Evolutionary conservation across 2,797 vertebrate genomes (phyloP), one percentile per base, ranked within the genome.

Genomic region (Hoplostethus mediterraneus): DNA sequence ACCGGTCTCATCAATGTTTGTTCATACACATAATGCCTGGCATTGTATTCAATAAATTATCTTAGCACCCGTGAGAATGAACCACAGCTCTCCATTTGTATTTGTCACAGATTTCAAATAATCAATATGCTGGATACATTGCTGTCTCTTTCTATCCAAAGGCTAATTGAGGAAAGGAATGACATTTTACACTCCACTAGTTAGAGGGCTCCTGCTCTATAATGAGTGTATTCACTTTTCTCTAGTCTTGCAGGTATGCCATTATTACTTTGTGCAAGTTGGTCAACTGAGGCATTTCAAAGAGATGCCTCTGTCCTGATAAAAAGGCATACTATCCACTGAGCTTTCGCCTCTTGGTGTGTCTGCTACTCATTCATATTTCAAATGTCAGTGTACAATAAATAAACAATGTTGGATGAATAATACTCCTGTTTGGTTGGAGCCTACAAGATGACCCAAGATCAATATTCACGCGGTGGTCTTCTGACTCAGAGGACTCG

Each of bases 371-470:
- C 31, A 81, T 79, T 85, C 57, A 84, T 73, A 77, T 82, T 80
- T 79, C 45, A 75, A 67, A 71, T 91, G 81, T 17, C 44, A 28
- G 21, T 95, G 90, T 92, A 95, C 95, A 94, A 94, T 94, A 93
- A 93, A 94, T 95, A 87, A 95, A 13, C 9, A 42, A 57, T 33
- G 31, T 61, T 63, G 55, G 78, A 90, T 88, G 91, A 95, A 92
- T 92, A 91, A 93, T 93, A 91, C 90, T 92, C 14, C 93, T 91
- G 85, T 91, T 93, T 91, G 92, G 16, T 44, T 12, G 63, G 57
- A 54, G 90, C 89, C 93, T 92, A 90, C 85, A 73, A 88, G 88
- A 40, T 92, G 90, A 95, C 87, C 87, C 90, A 77, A 92, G 95
- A 94, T 95, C 93, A 91, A 94, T 94, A 80, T 66, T 74, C 40